Evolutionary conservation across 2,797 vertebrate genomes (phyloP), one percentile per base, ranked within the genome.

Genomic region (Arremon brunneinucha): DNA sequence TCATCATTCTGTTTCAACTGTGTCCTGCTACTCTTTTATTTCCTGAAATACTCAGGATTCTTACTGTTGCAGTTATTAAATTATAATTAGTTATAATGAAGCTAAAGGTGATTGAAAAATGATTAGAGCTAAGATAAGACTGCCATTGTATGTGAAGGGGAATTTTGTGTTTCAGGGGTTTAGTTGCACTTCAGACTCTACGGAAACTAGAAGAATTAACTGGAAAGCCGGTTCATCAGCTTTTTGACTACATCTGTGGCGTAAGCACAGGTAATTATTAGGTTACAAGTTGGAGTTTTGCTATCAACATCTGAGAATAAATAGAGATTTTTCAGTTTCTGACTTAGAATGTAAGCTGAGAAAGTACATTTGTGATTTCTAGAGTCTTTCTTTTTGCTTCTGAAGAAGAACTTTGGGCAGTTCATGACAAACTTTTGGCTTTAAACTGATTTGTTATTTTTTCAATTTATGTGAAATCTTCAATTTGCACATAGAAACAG

Each of bases 241-340:
- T 99, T 67, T 99, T 99, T 97, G 99, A 99, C 97, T 99, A 99
- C 93, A 99, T 99, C 87, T 99, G 99, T 97, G 99, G 99, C n/a
- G 99, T 99, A 93, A 99, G 99, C 98, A 99, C 99, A 99, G 99
- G 99, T 99, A 98, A 97, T 59, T 93, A 59, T 53, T 55, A 52
- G 74, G 44, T 11, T 5, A 70, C 27, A 49, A 37, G 14, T 12
- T 92, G 41, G 15, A 60, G 60, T 70, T 57, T 67, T 74, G 12
- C 35, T 70, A 11, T 55, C 3, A 26, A 52, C 5, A 30, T 83
- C 27, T 72, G 64, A 89, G 34, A 39, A 50, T 49, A 78, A 72
- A 53, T 43, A 21, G 1, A 49, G 30, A 37, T 74, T 86, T 92
- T 72, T 16, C 23, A 1, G 14, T 90, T 89, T 80, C 68, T 77